Evolutionary conservation across 2,797 vertebrate species (phyloP), one percentile per base, ranked within the genome.

Genomic region (Sparus aurata): DNA sequence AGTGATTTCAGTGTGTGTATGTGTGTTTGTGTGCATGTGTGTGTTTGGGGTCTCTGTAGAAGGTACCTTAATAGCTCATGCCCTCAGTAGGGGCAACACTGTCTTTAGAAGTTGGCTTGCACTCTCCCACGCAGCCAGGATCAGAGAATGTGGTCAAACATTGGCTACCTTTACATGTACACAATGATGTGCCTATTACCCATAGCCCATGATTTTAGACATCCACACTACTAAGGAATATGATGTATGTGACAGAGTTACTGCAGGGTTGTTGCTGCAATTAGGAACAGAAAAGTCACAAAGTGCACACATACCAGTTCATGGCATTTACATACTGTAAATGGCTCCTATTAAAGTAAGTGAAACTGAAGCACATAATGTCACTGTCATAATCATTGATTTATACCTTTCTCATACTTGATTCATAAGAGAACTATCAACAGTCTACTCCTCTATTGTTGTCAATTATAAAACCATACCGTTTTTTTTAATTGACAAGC

Each of bases 51-150:
- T 55, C 49, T 80, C 46, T 73, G 62, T 27, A n/a, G 55, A 69
- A 77, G 59, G 27, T 69, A 77, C 69, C 77, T 79, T 84, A 71
- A 82, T 52, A 83, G 79, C 66, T 59, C 25, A 15, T 61, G 67
- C 43, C 73, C 70, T 83, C 80, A 22, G 76, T 79, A 46, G 68
- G 77, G 53, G 73, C 38, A 71, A 82, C 6, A 34, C 50, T 67
- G 30, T 72, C 50, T 27, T 87, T 49, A 83, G 67, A 83, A 87
- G 82, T 64, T 50, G 22, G 25, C 50, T 65, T n/a, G 2, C 52
- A n/a, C 61, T 77, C 57, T 89, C 77, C 86, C 77, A 83, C 53
- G 23, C 64, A 4, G 41, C 75, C 58, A 50, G 63, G 47, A 87
- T 84, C 79, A 82, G 82, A 87, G 18, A 30, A 10, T 12, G 71